Base-by-base conservation (phyloP, 35 echinoderm and acorn worm species). In the Apostichopus japonicus region DNA sequence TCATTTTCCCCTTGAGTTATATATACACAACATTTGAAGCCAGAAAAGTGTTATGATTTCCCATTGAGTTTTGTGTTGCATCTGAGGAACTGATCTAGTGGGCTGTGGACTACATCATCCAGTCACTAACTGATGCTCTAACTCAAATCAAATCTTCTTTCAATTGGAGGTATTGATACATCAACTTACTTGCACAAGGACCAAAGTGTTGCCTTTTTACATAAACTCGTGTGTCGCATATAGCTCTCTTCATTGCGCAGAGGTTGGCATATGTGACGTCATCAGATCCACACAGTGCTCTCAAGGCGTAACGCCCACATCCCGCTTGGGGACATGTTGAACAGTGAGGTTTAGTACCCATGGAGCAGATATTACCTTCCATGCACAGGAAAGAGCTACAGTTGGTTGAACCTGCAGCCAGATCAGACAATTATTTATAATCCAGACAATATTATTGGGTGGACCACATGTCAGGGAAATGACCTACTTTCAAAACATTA, bases 301-400 rank as follows among this genome's bases (percentile, higher is more conserved):
- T 80, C 79, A 53, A 22, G 10, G 80, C 17, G 17, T 19, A 56
- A 4, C 55, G 51, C 22, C 33, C 55, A 21, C 80, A 83, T 14
- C 33, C 17, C 55, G 13, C 55, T 8, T 4, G 13, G 14, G 17
- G 52, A 19, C 80, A 83, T 15, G 52, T 16, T 17, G 51, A 55
- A 83, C 80, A 83, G 21, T 54, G 80, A 33, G 80, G 80, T 55
- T 4, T 83, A 8, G 44, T 83, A 27, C 22, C 80, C 80, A 83
- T 83, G 80, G 17, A 51, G 55, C 80, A 83, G 5, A 54, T 53
- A 8, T 54, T 83, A 17, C 80, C 80, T 10, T 83, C 53, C 80
- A 83, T 83, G 16, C 80, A 83, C 11, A 83, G 51, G 22, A 55
- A 55, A 53, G 80, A 55, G 8, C 16, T 16, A 27, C 80, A 83